Conservation (phyloP, 2,113 vertebrate genomes). For the Crotalus tigris region DNA sequence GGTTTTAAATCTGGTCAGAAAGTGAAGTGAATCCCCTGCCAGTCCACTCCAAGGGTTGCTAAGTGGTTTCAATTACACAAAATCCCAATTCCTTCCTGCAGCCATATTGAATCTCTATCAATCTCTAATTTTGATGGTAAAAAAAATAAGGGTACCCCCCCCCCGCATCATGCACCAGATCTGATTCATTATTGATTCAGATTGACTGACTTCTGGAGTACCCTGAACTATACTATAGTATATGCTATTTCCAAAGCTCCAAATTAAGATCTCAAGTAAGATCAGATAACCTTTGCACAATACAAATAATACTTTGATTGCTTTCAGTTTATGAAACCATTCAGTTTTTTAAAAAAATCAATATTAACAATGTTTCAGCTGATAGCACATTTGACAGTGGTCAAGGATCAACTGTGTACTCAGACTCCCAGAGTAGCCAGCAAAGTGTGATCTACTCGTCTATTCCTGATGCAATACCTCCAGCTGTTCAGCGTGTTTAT, state of each 20-base stretch:
- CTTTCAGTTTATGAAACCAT: constrained; percentile 4
- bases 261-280: not conserved
- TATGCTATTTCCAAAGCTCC: not conserved
- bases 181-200: not conserved
- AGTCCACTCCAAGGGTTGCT: not conserved
- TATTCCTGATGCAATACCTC: constrained; percentile 70
- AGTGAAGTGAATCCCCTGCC: not conserved
- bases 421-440: constrained; percentile 84
- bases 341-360: not conserved
- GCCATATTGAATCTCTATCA: not conserved
- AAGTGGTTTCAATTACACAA: not conserved
- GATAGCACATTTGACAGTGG: constrained; percentile 86
- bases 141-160: not conserved
- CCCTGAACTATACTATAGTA: not conserved
- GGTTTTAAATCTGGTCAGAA: not conserved
- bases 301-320: rapidly evolving
- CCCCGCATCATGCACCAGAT: not conserved
- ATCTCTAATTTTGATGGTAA: not conserved
- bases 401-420: constrained; percentile 78
- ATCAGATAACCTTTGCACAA: not conserved
- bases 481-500: constrained; percentile 73
- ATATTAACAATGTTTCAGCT: constrained; percentile 65
- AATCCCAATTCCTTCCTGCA: not conserved
- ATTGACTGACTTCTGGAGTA: not conserved
- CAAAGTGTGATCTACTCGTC: constrained; percentile 83